phyloP scores from a whole-genome alignment of 2,888 invertebrate species.

The Ichneumon xanthorius region DNA sequence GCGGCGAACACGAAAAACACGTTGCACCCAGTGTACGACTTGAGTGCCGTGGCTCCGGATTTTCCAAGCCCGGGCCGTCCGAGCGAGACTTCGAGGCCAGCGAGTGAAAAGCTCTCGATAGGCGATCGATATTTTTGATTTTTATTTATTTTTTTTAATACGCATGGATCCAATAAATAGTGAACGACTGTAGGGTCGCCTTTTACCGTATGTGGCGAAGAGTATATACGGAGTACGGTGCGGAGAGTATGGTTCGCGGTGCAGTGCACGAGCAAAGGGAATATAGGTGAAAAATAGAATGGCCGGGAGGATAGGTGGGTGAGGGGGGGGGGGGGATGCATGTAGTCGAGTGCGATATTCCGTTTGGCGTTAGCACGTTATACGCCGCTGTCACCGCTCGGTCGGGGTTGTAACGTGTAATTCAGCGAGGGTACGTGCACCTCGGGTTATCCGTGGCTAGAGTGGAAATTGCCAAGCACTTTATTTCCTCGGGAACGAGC shows the following conservation, averaged over 20 bases:
- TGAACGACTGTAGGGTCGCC: conserved; percentile 1
- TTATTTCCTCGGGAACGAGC: conserved; percentile 68
- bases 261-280: neutral
- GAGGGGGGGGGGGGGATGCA: conserved; percentile 3
- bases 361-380: conserved; percentile 62
- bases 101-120: conserved; percentile 46
- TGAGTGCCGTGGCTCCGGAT: conserved; percentile 59
- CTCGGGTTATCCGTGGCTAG: conserved; percentile 64
- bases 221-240: neutral
- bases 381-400: conserved; percentile 65
- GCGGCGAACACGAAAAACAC: conserved; percentile 46
- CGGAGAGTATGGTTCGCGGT: neutral
- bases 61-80: conserved; percentile 32
- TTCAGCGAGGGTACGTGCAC: conserved; percentile 60
- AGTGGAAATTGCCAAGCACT: conserved; percentile 68
- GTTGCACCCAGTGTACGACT: conserved; percentile 39
- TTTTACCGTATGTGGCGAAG: neutral
- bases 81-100: neutral
- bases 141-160: conserved; percentile 16
- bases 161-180: conserved; percentile 38
- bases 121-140: conserved; percentile 45
- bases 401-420: conserved; percentile 65
- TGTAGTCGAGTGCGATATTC: conserved; percentile 63
- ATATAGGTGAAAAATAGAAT: conserved; percentile 15
- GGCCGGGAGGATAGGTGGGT: neutral